Base-by-base conservation (phyloP, 2,888 invertebrate species). In the Ommatoiulus sabulosus region DNA sequence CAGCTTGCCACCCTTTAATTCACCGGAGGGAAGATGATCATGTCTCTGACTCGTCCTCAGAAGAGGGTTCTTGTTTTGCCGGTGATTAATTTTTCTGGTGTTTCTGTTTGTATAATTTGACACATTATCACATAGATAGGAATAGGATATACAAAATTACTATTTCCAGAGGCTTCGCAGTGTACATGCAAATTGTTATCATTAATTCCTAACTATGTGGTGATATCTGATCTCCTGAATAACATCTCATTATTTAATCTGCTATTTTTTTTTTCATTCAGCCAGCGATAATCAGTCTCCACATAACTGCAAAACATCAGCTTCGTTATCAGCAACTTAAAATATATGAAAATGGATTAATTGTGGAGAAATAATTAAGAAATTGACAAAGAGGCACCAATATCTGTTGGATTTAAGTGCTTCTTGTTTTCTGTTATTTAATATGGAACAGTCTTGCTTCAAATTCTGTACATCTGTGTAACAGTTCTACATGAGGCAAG, bases 1-100 rank as follows among this genome's bases (percentile, higher is more conserved):
- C 85, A 2, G 85, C 85, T 6, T 85, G 85, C 20, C n/a, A 44
- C 7, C 85, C 85, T 7, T 46, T 85, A 44, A 85, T 85, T 85
- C 85, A 85, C 46, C 44, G 15, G 15, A 44, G 44, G 20, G 85
- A 44, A 44, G 44, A 44, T 24, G 72, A 24, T 72, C 24, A n/a
- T n/a, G 24, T 8, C 7, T 72, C 72, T 4, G 72, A 46, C 8
- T 85, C 44, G 15, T 85, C 44, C n/a, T 85, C 85, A 44, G 85
- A 44, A 43, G 85, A 85, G 20, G 85, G 24, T 72, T 72, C 72
- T 8, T 72, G 24, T 3, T 72, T 72, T 72, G 72, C 72, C 7
- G 72, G 72, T 72, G 24, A 46, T 46, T 8, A 46, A 46, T 46
- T 8, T 46, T 46, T 46, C 46, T 7, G 4, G 46, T 46, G n/a